Base-by-base conservation (phyloP, 2,113 vertebrate genomes). In the Melanotaenia duboulayi region DNA sequence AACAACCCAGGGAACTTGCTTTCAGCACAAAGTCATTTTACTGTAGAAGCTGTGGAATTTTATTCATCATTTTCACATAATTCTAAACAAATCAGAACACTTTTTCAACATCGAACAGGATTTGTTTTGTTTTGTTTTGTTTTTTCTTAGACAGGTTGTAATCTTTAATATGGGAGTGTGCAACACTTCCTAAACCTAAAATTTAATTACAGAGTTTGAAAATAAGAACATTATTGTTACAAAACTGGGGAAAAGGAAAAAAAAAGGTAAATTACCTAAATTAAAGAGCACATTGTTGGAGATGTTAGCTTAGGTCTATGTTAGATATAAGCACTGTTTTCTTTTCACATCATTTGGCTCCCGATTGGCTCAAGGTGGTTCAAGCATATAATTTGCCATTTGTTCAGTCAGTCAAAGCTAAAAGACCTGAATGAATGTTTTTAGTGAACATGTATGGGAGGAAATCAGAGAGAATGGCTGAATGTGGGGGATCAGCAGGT, bases 181-280 rank as follows among this genome's bases (percentile, higher is more conserved):
- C 61, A 75, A 64, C 48, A 65, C 20, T 71, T 86, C 70, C 72
- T 76, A 85, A 86, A 84, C 67, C 70, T 23, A 75, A 72, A 42
- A 70, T 78, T 90, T 89, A 86, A 88, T 87, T 89, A 46, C 69
- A 85, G 42, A 62, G 62, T 72, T 76, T 73, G 35, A 77, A 72
- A 60, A 28, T 4, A 73, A 69, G 44, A 66, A 56, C 62, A 75
- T 58, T 37, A 16, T 20, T 59, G 42, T 35, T 61, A 74, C 32
- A 79, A 57, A 75, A 71, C 63, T 48, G 32, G 59, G 61, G 28
- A 6, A 12, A n/a, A n/a, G n/a, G n/a, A n/a, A 52, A 78, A 68
- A 20, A 63, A 70, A 67, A 7, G 24, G 11, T 55, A 25, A 9
- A 54, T 61, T 46, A 67, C 19, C 39, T 24, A 52, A 68, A 66